Conservation (phyloP, 2,888 invertebrate species). For the Nysson spinosus region DNA sequence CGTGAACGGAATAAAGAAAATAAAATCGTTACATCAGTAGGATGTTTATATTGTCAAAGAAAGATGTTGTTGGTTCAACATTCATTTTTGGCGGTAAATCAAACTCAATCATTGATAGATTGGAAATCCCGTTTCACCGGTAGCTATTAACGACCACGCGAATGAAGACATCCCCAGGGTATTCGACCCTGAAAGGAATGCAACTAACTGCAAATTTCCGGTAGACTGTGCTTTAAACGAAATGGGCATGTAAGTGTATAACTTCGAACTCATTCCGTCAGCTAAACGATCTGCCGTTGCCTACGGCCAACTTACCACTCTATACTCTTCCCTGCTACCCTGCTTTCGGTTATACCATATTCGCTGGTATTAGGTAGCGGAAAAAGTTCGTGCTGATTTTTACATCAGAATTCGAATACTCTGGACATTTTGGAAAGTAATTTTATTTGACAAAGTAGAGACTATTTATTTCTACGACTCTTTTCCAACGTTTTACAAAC, state of each 20-base stretch:
- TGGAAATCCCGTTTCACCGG: slow-evolving; percentile 45
- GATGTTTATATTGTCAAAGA: no score
- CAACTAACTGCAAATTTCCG: slow-evolving; percentile 74
- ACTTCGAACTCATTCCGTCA: slow-evolving; percentile 30
- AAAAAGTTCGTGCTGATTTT: no score
- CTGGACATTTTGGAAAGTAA: no score
- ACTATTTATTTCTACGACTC: no score
- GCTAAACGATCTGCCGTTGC: slow-evolving; percentile 13
- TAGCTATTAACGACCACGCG: slow-evolving; percentile 55
- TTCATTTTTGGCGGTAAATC: slow-evolving; percentile 30
- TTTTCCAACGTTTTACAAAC: no score
- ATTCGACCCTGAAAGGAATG: slow-evolving; percentile 68
- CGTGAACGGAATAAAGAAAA: no score
- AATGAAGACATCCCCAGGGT: slow-evolving; percentile 27
- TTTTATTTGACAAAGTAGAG: no score
- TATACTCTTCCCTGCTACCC: slow-evolving; percentile 27
- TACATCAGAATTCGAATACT: no score
- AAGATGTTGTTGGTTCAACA: slow-evolving; percentile 19
- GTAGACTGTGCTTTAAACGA: slow-evolving; percentile 56
- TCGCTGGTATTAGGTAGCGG: no score
- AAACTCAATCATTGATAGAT: slow-evolving; percentile 38
- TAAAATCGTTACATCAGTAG: no score
- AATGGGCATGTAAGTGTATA: slow-evolving; percentile 50
- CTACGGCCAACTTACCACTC: slow-evolving; percentile 38
- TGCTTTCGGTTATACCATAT: no score